A percentile compares a stretch with the other conserved stretches of the same genome.
phyloP scores from a whole-genome alignment of 1,140 invertebrate species.

The Thaumetopoea pityocampa region DNA sequence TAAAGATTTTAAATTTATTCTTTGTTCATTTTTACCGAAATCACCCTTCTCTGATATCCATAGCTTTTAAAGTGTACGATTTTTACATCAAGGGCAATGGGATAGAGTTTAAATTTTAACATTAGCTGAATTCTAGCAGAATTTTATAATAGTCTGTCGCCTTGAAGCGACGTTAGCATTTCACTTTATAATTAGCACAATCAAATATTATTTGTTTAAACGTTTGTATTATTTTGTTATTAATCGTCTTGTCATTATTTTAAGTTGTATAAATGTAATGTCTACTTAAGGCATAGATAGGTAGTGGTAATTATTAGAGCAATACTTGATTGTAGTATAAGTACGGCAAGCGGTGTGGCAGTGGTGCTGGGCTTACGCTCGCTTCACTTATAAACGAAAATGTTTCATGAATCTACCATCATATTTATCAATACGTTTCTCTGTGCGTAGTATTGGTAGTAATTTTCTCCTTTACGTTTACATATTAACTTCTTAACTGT shows the following conservation, averaged over 20 bases:
- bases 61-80: conserved; percentile 3
- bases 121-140: conserved; percentile 30
- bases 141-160: conserved; percentile 21
- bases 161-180: conserved; percentile 27
- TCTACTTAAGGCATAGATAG: conserved; percentile 72
- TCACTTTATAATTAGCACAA: conserved; percentile 63
- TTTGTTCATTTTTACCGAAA: conserved; percentile 13
- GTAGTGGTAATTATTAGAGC: conserved; percentile 69
- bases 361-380: conserved; percentile 8
- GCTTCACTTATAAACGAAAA: no score
- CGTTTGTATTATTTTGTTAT: conserved; percentile 58
- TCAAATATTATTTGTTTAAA: conserved; percentile 53
- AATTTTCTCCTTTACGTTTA: no score
- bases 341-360: conserved; percentile 18
- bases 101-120: conserved; percentile 15
- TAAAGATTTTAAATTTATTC: conserved; percentile 13
- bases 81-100: conserved; percentile 2
- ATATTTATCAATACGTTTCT: no score
- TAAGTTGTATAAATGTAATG: conserved; percentile 74
- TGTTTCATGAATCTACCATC: no score
- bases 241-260: conserved; percentile 73
- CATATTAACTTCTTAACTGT: no score
- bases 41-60: conserved; percentile 1
- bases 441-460: no score
- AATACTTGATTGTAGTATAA: conserved; percentile 55